Conservation (phyloP, 2,888 invertebrate genomes). For the Vandiemenella viatica region DNA sequence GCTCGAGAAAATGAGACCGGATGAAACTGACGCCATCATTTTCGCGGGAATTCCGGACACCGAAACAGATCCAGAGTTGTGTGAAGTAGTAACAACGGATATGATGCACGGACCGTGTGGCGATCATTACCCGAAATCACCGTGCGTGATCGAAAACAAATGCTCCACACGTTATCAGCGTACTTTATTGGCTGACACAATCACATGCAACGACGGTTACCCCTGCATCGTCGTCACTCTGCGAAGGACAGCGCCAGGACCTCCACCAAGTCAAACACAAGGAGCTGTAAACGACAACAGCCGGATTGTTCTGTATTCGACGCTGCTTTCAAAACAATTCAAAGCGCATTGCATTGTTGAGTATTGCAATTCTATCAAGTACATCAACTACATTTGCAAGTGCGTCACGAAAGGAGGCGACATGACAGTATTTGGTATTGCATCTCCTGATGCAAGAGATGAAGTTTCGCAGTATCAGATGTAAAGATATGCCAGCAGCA, state of each 20-base stretch:
- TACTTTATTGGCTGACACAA: neutral
- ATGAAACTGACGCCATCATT: neutral
- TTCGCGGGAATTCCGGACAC: neutral
- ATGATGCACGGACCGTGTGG: neutral
- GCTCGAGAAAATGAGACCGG: neutral
- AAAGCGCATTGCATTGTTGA: slow-evolving; percentile 21
- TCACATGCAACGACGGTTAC: neutral
- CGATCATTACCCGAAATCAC: neutral
- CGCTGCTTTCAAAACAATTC: slow-evolving; percentile 21
- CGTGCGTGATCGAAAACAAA: neutral
- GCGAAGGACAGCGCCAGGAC: neutral
- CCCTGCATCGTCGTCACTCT: neutral
- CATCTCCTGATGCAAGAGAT: too few species aligned
- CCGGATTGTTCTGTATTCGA: slow-evolving; percentile 25
- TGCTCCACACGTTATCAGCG: neutral
- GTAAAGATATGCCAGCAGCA: too few species aligned
- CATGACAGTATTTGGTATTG: slow-evolving; percentile 10
- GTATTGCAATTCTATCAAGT: slow-evolving; percentile 27
- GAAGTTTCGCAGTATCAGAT: too few species aligned
- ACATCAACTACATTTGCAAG: slow-evolving; percentile 25
- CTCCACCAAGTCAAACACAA: neutral
- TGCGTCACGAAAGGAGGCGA: slow-evolving; percentile 14
- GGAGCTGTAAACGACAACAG: slow-evolving; percentile 3
- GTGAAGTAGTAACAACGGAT: neutral
- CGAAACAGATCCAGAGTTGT: neutral